phyloP scores from a whole-genome alignment of 1,140 invertebrate species.

The Neuroterus valhalla region DNA sequence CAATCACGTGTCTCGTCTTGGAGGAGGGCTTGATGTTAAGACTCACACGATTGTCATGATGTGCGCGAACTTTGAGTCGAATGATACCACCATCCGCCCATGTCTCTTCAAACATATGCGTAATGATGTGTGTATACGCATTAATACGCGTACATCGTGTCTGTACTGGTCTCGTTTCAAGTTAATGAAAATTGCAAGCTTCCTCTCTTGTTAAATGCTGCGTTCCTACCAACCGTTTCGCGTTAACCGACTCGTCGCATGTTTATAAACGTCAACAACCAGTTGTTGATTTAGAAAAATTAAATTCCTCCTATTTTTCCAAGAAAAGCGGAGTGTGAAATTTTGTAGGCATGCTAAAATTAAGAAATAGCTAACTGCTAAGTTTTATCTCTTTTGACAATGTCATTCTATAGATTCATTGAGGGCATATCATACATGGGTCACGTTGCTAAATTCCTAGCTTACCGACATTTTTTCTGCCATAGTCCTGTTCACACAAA shows the following conservation, averaged over 20 bases:
- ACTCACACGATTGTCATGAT: neutral
- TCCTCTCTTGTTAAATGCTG: conserved; percentile 39
- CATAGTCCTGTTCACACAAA: no score
- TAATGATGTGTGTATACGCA: conserved; percentile 19
- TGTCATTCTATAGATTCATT: no score
- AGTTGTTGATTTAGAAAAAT: neutral
- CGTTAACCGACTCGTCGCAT: conserved; percentile 4
- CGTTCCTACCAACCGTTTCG: neutral
- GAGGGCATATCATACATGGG: no score
- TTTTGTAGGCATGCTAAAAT: no score
- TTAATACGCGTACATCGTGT: conserved; percentile 13
- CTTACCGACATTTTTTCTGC: no score
- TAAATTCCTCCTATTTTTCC: no score
- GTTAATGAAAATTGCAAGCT: conserved; percentile 51
- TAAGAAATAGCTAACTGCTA: no score
- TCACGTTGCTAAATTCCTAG: no score
- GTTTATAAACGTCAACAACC: neutral
- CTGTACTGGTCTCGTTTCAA: conserved; percentile 42
- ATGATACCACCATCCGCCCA: neutral
- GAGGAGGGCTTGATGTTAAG: neutral
- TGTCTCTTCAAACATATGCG: conserved; percentile 10
- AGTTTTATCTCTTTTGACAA: no score
- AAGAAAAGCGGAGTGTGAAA: no score
- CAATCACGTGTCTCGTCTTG: neutral
- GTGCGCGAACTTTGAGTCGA: neutral